Evolutionary conservation across 2,888 invertebrate genomes (phyloP).

Genomic region (Rhaphigaster nebulosa): DNA sequence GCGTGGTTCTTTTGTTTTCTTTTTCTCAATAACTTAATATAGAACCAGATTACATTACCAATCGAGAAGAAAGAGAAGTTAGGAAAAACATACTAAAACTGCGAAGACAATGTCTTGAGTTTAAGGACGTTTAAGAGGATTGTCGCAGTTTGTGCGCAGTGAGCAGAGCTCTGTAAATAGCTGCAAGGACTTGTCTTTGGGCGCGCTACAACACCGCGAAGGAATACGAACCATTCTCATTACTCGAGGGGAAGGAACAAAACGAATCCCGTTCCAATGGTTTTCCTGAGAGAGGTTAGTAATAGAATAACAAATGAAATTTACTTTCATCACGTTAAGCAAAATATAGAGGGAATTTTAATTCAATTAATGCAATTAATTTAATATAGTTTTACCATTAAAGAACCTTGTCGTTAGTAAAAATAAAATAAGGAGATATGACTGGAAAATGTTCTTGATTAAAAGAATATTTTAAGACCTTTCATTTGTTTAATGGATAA

Average conservation of each 20-base stretch:
- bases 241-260: background rate
- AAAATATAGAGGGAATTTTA: no score
- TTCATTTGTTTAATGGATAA: no score
- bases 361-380: no score
- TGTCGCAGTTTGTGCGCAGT: background rate
- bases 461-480: no score
- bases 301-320: background rate
- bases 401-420: no score
- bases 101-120: background rate
- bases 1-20: no score
- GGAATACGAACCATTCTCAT: background rate
- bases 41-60: background rate
- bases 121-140: background rate
- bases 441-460: no score
- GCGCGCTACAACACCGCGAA: background rate
- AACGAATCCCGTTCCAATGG: background rate
- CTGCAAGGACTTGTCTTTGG: background rate
- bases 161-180: slow-evolving; percentile 1
- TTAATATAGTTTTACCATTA: no score
- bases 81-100: background rate
- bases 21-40: background rate
- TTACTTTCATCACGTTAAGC: background rate
- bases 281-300: background rate
- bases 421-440: no score
- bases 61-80: background rate